These are phyloP conservation scores for Macrotus californicus DNA, from an alignment of 2,113 vertebrate genomes.

Conservation along the genomic window DNA sequence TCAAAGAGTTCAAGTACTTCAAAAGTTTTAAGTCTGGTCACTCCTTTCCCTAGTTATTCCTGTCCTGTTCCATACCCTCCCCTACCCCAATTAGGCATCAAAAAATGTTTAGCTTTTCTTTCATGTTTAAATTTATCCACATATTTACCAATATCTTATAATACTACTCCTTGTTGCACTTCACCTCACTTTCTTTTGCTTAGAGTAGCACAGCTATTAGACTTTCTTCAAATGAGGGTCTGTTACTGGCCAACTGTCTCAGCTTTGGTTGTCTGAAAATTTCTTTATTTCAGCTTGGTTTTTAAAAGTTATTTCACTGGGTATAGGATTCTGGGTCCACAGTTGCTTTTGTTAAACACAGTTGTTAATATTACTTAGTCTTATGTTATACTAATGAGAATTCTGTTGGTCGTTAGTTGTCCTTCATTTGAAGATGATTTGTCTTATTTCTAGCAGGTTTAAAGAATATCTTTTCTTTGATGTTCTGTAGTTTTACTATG, in stretches of 20 bases:
- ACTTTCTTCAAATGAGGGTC: background rate
- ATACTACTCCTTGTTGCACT: background rate
- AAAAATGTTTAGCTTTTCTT: background rate
- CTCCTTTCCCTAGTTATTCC: background rate
- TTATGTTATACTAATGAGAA: background rate
- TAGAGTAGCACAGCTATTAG: background rate
- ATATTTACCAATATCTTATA: background rate
- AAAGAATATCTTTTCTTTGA: background rate
- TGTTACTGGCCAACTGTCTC: background rate
- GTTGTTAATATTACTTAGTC: background rate
- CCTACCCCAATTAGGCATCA: background rate
- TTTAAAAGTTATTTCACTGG: background rate
- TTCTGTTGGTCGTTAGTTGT: background rate
- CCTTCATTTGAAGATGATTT: background rate
- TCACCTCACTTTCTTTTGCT: background rate
- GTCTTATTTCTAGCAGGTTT: background rate
- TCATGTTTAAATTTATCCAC: background rate
- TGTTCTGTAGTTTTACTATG: slow-evolving; percentile 9
- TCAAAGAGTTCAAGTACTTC: background rate
- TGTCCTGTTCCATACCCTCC: background rate
- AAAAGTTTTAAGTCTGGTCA: background rate
- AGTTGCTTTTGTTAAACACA: background rate
- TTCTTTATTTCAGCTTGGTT: background rate
- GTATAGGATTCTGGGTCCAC: background rate
- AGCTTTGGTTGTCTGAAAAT: slow-evolving; percentile 8